phyloP scores from a whole-genome alignment of 2,113 vertebrate genomes.

The Rhodinocichla rosea region DNA sequence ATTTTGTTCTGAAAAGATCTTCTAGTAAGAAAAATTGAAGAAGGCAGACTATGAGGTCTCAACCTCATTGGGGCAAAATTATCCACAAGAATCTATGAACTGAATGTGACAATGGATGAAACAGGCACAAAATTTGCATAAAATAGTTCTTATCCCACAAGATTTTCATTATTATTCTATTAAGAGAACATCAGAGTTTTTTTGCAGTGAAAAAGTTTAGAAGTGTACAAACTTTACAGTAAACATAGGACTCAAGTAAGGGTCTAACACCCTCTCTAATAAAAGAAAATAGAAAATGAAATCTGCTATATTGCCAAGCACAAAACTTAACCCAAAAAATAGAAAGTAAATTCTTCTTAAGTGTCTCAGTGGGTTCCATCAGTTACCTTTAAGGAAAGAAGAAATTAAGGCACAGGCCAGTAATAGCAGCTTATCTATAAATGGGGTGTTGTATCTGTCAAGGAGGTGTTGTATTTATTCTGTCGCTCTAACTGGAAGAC shows the following conservation, averaged over 20 bases:
- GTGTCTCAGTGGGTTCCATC: not conserved
- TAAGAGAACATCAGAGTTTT: not conserved
- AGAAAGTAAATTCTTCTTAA: not conserved
- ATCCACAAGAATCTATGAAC: not conserved
- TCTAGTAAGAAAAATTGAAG: not conserved
- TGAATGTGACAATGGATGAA: not conserved
- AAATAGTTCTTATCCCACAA: not conserved
- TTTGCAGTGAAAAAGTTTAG: not conserved
- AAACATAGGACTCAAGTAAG: not conserved
- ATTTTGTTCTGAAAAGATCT: not conserved
- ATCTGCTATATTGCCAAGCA: not conserved
- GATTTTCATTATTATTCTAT: not conserved
- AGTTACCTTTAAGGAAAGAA: not conserved
- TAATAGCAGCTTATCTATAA: not conserved
- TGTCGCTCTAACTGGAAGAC: not conserved
- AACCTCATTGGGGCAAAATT: not conserved
- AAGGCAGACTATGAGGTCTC: not conserved
- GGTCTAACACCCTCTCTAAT: not conserved
- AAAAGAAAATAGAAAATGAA: not conserved
- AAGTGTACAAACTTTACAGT: not conserved
- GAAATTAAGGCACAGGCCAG: not conserved
- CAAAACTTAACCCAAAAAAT: not conserved
- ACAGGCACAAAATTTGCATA: not conserved
- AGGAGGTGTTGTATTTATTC: not conserved
- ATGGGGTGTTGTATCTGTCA: not conserved